Percentiles rank a stretch among this genome's conserved stretches.
phyloP scores from a whole-genome alignment of 1,140 invertebrate genomes.

The Habropoda laboriosa region DNA sequence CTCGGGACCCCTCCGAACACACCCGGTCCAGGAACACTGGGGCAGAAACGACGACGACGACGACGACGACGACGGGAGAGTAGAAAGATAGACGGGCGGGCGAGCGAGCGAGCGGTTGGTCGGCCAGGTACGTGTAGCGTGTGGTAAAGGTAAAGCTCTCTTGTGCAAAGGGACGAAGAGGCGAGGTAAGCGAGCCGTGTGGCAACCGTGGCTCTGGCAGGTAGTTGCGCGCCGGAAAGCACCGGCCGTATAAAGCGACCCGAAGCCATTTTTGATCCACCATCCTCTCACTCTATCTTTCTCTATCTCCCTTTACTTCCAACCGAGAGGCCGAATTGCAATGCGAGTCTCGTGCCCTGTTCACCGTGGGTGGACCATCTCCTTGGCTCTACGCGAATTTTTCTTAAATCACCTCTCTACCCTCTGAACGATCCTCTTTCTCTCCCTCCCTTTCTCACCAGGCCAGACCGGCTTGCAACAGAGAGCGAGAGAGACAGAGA shows the following conservation, averaged over 20 bases:
- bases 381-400: slow-evolving; percentile 18
- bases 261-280: slow-evolving; percentile 43
- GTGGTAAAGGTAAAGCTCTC: slow-evolving; percentile 13
- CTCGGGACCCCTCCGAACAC: slow-evolving; percentile 59
- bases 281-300: slow-evolving; percentile 6
- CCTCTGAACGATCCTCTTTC: slow-evolving; percentile 10
- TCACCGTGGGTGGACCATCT: slow-evolving; percentile 32
- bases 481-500: neutral
- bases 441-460: neutral
- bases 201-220: slow-evolving; percentile 15
- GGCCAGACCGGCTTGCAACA: neutral
- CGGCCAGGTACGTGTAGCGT: slow-evolving; percentile 12
- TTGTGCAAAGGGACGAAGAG: slow-evolving; percentile 30
- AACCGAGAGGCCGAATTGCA: slow-evolving; percentile 33
- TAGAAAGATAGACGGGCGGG: slow-evolving; percentile 19
- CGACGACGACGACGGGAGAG: no score
- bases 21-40: slow-evolving; percentile 55
- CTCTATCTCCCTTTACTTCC: no score
- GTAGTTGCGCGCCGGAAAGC: slow-evolving; percentile 38
- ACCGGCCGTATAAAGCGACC: slow-evolving; percentile 18
- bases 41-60: slow-evolving; percentile 47
- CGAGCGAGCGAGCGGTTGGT: slow-evolving; percentile 11
- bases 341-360: slow-evolving; percentile 5
- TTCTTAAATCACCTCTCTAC: slow-evolving; percentile 36
- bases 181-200: neutral